Evolutionary conservation across 2,888 invertebrate genomes (phyloP).

Genomic region (Cantharis flavilabris): DNA sequence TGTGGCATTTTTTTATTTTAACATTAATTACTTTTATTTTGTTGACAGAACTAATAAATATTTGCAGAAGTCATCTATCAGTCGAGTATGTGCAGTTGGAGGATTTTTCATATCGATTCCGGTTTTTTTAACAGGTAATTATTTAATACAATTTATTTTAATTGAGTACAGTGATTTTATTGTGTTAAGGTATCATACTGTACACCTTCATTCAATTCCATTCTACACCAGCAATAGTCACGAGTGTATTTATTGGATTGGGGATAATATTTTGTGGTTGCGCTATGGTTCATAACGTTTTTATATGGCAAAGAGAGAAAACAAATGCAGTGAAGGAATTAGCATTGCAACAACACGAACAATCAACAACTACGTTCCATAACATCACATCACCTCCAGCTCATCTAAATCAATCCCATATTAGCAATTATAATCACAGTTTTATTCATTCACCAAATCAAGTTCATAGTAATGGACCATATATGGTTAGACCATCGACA

Average conservation of each 20-base stretch:
- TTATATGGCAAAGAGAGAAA: constrained; percentile 92
- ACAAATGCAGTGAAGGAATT: constrained; percentile 77
- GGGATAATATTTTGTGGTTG: constrained; percentile 91
- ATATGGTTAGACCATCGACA: constrained; percentile 65
- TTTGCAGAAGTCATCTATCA: constrained; percentile 88
- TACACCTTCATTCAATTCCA: constrained; percentile 93
- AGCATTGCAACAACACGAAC: constrained; percentile 49
- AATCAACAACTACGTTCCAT: constrained; percentile 42
- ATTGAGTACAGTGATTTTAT: constrained; percentile 46
- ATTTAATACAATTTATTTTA: constrained; percentile 9
- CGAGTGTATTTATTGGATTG: constrained; percentile 86
- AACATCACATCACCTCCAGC: constrained; percentile 44
- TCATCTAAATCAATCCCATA: constrained; percentile 49
- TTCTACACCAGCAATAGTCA: constrained; percentile 88
- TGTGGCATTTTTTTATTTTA: neutral
- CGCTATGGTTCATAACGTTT: constrained; percentile 93
- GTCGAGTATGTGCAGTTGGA: constrained; percentile 87
- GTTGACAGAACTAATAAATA: constrained; percentile 86
- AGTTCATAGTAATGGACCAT: constrained; percentile 57
- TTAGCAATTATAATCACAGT: constrained; percentile 50
- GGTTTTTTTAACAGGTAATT: constrained; percentile 84
- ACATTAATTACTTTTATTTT: constrained; percentile 36
- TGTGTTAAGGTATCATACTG: constrained; percentile 79
- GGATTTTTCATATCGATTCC: constrained; percentile 95
- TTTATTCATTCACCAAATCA: constrained; percentile 47